phyloP scores from a whole-genome alignment of 2,888 invertebrate species.

The Leucoma salicis region DNA sequence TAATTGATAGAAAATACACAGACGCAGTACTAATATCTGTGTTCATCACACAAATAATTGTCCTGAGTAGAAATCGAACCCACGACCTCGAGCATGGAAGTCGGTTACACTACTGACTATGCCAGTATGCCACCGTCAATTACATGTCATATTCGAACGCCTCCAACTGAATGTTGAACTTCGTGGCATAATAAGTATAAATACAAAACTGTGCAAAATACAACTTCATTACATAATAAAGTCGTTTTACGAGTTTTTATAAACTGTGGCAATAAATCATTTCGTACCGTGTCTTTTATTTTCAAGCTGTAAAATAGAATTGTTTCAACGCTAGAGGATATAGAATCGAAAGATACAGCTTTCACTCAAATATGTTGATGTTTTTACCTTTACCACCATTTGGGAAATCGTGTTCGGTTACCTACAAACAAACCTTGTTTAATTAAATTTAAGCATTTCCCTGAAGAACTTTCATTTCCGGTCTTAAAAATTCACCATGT shows the following conservation, averaged over 20 bases:
- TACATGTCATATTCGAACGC: too few species aligned
- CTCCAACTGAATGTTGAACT: too few species aligned
- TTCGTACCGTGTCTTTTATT: slow-evolving; percentile 20
- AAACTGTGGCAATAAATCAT: slow-evolving; percentile 22
- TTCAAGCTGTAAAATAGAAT: slow-evolving; percentile 19
- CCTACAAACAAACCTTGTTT: slow-evolving; percentile 38
- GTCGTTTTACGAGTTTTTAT: slow-evolving; percentile 21
- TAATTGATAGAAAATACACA: too few species aligned
- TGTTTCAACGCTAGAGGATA: slow-evolving; percentile 20
- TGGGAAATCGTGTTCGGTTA: slow-evolving; percentile 42
- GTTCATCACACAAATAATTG: too few species aligned
- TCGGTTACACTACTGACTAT: too few species aligned
- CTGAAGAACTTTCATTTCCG: slow-evolving; percentile 29
- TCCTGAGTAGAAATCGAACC: too few species aligned
- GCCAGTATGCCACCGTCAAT: too few species aligned
- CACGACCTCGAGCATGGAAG: too few species aligned
- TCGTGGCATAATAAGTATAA: too few species aligned
- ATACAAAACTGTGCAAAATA: slow-evolving; percentile 12
- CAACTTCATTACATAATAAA: slow-evolving; percentile 11
- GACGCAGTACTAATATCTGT: too few species aligned
- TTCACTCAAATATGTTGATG: slow-evolving; percentile 29
- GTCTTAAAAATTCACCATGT: slow-evolving; percentile 27
- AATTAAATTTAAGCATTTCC: slow-evolving; percentile 41
- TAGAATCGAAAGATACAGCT: slow-evolving; percentile 19
- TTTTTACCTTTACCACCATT: slow-evolving; percentile 42